A percentile compares a stretch with the other conserved stretches of the same genome.
Conservation (phyloP, 2,888 invertebrate genomes). For the Priocnemis perturbator region DNA sequence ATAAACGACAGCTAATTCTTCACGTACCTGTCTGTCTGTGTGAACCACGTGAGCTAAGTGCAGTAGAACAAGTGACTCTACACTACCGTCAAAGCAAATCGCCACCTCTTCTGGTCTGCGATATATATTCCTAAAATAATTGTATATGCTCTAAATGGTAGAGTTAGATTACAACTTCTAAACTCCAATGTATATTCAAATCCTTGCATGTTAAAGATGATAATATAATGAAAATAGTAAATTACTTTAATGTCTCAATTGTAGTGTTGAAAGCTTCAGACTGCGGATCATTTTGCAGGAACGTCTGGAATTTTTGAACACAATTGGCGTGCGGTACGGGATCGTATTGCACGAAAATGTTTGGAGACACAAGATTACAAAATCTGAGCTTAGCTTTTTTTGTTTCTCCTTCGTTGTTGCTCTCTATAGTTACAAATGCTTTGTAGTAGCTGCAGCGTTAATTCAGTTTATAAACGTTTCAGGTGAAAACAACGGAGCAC, state of each 20-base stretch:
- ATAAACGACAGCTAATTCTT: slow-evolving; percentile 35
- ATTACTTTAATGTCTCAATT: slow-evolving; percentile 50
- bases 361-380: slow-evolving; percentile 62
- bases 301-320: slow-evolving; percentile 45
- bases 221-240: not conserved
- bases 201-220: slow-evolving; percentile 3
- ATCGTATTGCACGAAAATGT: slow-evolving; percentile 60
- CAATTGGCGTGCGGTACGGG: slow-evolving; percentile 42
- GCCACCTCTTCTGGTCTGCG: slow-evolving; percentile 39
- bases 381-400: slow-evolving; percentile 73
- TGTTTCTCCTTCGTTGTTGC: slow-evolving; percentile 69
- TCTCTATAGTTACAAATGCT: slow-evolving; percentile 77
- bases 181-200: not conserved
- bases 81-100: slow-evolving; percentile 57
- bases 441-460: slow-evolving; percentile 73
- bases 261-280: slow-evolving; percentile 31
- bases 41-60: slow-evolving; percentile 57
- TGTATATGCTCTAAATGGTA: slow-evolving; percentile 5
- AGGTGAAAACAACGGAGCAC: slow-evolving; percentile 4
- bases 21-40: not conserved
- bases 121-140: slow-evolving; percentile 42
- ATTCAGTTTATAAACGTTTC: not conserved
- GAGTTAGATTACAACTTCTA: slow-evolving; percentile 15
- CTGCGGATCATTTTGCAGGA: slow-evolving; percentile 31
- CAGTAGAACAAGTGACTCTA: slow-evolving; percentile 56